A percentile compares a stretch with the other conserved stretches of the same genome.
These are phyloP conservation scores for Lepidochrysops patricia DNA, from an alignment of 2,888 invertebrate species.

Conservation along the genomic window DNA sequence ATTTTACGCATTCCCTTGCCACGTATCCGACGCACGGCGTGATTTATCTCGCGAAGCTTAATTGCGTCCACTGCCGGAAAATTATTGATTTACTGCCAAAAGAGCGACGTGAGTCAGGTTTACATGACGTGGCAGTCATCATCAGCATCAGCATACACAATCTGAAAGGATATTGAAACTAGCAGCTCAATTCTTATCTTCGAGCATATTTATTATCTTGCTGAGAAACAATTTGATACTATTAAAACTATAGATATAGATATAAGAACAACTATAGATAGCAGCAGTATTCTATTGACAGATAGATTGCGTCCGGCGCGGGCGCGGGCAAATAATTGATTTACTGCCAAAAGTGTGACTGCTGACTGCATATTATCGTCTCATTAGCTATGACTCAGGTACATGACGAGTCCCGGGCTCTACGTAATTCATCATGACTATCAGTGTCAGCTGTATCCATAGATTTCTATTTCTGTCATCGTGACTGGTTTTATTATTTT, in stretches of 20 bases:
- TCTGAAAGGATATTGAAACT: too few relatives aligned
- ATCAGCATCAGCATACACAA: not conserved
- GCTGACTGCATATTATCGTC: too few relatives aligned
- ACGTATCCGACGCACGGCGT: conserved; percentile 20
- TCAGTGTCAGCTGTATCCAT: too few relatives aligned
- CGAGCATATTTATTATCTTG: not conserved
- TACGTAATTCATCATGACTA: not conserved
- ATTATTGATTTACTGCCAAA: conserved; percentile 26
- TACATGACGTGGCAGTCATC: not conserved
- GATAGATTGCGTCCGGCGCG: not conserved
- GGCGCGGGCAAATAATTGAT: not conserved
- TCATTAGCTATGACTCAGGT: not conserved
- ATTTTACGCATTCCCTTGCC: conserved; percentile 18
- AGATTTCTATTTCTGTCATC: too few relatives aligned
- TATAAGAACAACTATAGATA: too few relatives aligned
- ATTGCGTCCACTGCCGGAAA: conserved; percentile 26
- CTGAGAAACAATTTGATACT: not conserved
- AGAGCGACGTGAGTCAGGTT: conserved; percentile 19
- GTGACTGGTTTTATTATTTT: too few relatives aligned
- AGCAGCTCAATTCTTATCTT: too few relatives aligned
- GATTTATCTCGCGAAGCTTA: conserved; percentile 28
- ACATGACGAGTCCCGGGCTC: not conserved
- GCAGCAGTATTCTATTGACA: too few relatives aligned
- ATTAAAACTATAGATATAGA: too few relatives aligned
- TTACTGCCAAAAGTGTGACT: not conserved